Evolutionary conservation across 2,797 vertebrate species (phyloP), one percentile per base, ranked within the genome.

Genomic region (Eulemur albifrons): DNA sequence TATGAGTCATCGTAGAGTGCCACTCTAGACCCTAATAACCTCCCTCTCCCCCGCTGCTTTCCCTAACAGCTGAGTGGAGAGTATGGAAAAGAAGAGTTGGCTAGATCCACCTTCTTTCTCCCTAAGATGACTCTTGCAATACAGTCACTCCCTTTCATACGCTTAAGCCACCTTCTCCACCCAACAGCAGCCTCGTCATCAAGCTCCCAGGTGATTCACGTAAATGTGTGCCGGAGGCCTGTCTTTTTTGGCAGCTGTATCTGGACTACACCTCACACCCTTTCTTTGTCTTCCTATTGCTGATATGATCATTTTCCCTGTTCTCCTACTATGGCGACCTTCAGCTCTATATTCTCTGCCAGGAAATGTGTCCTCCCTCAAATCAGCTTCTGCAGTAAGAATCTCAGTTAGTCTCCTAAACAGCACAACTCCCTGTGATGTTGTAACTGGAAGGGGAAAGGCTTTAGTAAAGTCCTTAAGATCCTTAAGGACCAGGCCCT

Each of bases 141-240:
- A 84, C 43, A 85, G 50, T 57, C 61, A 75, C 63, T 87, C 5
- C 54, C 35, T 72, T 87, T 75, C 67, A 70, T 23, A 45, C 38
- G 52, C 17, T 32, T 59, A 20, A 79, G 52, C 59, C 35, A 18
- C 63, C 52, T 82, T 59, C 89, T 90, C 93, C 83, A 73, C 95
- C 95, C 97, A 77, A 0, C 15, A 8, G 25, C 57, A 27, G 35
- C 91, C 86, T 73, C 69, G 52, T 75, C 89, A 85, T 90, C 87
- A 21, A 9, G 14, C 32, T 93, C 65, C 32, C 73, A 21, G 38
- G 38, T 97, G 90, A 96, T 18, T 97, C 97, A 95, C 27, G 21
- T 32, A 14, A 81, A 17, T 23, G 8, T 4, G 8, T 0, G 0
- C 81, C 2, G 40, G 13, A 92, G 25, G 21, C 69, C 73, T 85